Percentiles rank a stretch among this genome's conserved stretches.
phyloP scores from a whole-genome alignment of 2,113 vertebrate species.

The Pygathrix nemaeus region DNA sequence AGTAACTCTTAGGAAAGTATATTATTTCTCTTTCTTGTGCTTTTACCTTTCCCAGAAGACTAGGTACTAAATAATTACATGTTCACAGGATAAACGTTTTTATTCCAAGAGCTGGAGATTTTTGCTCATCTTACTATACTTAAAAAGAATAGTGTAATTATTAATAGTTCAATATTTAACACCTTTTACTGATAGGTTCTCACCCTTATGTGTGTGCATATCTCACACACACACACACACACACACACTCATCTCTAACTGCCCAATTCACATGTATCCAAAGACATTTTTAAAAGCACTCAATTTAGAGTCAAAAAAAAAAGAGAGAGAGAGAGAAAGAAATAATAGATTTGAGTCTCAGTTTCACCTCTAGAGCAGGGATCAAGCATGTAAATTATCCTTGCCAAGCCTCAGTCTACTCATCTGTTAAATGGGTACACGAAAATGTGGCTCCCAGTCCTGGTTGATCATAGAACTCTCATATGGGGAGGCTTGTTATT shows the following conservation, averaged over 20 bases:
- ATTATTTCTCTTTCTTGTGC: not conserved
- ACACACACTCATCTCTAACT: not conserved
- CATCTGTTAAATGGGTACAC: not conserved
- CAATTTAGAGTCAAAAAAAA: not conserved
- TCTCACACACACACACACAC: not conserved
- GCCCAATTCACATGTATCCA: not conserved
- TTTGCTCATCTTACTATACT: not conserved
- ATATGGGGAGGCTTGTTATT: not conserved
- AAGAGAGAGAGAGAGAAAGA: not conserved
- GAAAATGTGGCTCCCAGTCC: not conserved
- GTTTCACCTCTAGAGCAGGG: not conserved
- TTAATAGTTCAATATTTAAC: not conserved
- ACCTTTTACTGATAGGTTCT: not conserved
- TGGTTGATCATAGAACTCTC: not conserved
- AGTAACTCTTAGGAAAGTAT: not conserved
- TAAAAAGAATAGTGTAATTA: not conserved
- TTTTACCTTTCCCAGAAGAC: not conserved
- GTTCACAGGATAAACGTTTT: conserved; percentile 9
- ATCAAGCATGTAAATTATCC: not conserved
- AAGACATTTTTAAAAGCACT: not conserved
- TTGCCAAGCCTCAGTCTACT: not conserved
- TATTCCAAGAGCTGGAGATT: not conserved
- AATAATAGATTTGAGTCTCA: not conserved
- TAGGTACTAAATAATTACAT: conserved; percentile 5
- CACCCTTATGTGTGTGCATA: not conserved